Evolutionary conservation across 2,113 vertebrate genomes (phyloP).

Genomic region (Phrynosoma blainvillii): DNA sequence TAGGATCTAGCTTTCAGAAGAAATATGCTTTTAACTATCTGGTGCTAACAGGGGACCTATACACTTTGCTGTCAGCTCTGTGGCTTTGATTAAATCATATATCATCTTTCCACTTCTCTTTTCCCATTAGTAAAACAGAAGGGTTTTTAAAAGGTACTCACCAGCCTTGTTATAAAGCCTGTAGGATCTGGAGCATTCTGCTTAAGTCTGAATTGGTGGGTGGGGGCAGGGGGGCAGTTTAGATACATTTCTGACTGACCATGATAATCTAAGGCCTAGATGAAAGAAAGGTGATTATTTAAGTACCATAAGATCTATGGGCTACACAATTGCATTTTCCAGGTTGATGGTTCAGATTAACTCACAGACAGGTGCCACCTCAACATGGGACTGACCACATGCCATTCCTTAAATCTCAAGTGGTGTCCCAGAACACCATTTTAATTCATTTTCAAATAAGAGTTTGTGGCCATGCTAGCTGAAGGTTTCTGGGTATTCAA

Average conservation of each 20-base stretch:
- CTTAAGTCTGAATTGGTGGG: background rate
- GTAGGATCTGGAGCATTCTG: background rate
- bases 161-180: background rate
- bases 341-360: background rate
- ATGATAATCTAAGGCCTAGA: background rate
- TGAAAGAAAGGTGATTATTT: background rate
- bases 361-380: too few relatives aligned
- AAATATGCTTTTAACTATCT: background rate
- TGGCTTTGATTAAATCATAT: conserved; percentile 11
- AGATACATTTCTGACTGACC: background rate
- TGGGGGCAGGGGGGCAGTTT: background rate
- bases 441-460: too few relatives aligned
- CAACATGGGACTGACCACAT: too few relatives aligned
- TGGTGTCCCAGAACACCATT: background rate
- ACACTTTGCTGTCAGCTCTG: background rate
- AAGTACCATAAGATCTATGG: background rate
- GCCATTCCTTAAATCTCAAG: background rate
- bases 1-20: conserved; percentile 10
- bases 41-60: background rate
- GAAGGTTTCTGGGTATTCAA: too few relatives aligned
- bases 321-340: background rate
- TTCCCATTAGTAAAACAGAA: background rate
- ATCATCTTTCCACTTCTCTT: background rate
- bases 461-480: too few relatives aligned
- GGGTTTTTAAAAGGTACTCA: background rate